Evolutionary conservation across 2,113 vertebrate genomes (phyloP).

Genomic region (Dromas ardeola): DNA sequence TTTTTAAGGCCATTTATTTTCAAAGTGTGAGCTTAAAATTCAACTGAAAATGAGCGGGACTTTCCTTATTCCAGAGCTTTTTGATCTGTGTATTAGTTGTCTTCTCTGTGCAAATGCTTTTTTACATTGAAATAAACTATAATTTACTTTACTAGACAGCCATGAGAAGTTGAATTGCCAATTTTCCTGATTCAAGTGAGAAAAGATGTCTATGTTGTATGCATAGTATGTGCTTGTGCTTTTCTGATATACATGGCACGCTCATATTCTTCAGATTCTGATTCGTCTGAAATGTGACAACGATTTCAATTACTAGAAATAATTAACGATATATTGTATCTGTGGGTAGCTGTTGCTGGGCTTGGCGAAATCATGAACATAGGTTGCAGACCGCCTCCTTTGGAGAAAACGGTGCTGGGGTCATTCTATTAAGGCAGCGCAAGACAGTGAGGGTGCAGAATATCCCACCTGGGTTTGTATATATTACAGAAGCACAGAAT

Average conservation of each 20-base stretch:
- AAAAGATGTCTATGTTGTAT: neutral
- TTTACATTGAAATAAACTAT: neutral
- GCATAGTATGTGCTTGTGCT: rapidly evolving
- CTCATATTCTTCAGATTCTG: neutral
- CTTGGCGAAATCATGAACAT: rapidly evolving
- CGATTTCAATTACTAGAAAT: neutral
- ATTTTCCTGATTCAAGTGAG: neutral
- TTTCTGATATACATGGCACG: neutral
- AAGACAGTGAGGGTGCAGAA: neutral
- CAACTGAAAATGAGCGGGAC: neutral
- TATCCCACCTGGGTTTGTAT: neutral
- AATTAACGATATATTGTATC: neutral
- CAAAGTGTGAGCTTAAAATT: neutral
- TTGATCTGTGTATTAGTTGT: neutral
- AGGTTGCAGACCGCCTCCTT: neutral
- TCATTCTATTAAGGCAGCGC: neutral
- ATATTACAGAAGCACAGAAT: too few relatives aligned
- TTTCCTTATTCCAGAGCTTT: neutral
- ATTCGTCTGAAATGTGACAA: neutral
- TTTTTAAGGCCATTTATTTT: neutral
- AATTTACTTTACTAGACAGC: neutral
- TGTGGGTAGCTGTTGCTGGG: neutral
- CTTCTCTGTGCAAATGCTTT: neutral
- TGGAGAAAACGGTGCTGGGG: neutral
- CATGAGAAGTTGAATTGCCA: neutral